Percentiles rank a stretch among this genome's conserved stretches.
These are phyloP conservation scores for Zaprionus kolodkinae DNA, from an alignment of 1,140 invertebrate genomes.

Conservation along the genomic window DNA sequence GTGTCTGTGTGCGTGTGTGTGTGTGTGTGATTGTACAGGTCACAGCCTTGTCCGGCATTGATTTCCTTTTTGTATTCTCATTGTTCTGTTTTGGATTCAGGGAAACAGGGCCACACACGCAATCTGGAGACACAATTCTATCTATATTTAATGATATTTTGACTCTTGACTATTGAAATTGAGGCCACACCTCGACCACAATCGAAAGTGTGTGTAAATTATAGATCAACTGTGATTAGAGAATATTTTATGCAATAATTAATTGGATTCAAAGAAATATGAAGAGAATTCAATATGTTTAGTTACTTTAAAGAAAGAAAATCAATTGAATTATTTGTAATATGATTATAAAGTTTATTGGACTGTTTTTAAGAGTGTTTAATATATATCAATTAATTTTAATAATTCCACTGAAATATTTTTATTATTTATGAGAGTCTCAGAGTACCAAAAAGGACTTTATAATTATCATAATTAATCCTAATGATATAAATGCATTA, in stretches of 20 bases:
- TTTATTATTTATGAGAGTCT: neutral
- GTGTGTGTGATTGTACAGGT: conserved; percentile 17
- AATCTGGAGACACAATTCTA: neutral
- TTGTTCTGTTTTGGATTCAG: conserved; percentile 11
- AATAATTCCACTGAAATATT: neutral
- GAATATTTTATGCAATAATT: neutral
- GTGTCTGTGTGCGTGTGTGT: conserved; percentile 16
- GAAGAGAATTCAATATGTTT: no score
- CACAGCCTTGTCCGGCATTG: conserved; percentile 29
- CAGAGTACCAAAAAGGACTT: neutral
- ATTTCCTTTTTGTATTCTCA: conserved; percentile 23
- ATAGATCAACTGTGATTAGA: conserved; percentile 1
- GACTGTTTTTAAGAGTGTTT: no score
- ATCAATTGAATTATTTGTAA: no score
- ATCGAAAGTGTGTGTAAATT: conserved; percentile 8
- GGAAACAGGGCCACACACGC: conserved; percentile 4
- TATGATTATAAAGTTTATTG: no score
- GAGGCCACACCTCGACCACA: neutral
- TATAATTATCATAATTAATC: neutral
- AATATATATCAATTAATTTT: neutral
- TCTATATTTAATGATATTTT: conserved; percentile 7
- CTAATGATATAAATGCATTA: neutral
- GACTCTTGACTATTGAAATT: neutral
- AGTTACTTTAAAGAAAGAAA: no score
- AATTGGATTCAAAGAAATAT: neutral